phyloP scores from a whole-genome alignment of 2,888 invertebrate species.

The Andrena marginata region DNA sequence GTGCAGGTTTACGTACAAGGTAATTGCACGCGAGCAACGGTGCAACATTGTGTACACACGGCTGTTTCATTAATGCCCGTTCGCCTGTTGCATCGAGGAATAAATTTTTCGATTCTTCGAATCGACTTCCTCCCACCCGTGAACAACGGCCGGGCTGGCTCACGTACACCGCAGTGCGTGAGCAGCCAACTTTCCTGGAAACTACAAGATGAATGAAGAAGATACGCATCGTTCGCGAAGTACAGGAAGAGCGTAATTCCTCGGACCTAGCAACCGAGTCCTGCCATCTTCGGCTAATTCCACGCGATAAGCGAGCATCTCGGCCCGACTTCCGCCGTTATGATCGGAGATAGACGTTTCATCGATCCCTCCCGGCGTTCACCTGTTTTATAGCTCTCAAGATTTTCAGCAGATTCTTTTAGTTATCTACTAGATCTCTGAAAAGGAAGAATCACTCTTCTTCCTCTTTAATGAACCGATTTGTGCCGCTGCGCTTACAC shows the following conservation, averaged over 20 bases:
- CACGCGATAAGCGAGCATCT: slow-evolving; percentile 63
- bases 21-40: slow-evolving; percentile 27
- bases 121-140: slow-evolving; percentile 67
- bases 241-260: slow-evolving; percentile 81
- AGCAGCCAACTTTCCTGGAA: slow-evolving; percentile 79
- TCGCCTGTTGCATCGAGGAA: slow-evolving; percentile 38
- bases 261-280: slow-evolving; percentile 76
- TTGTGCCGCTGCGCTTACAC: no score
- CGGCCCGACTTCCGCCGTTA: slow-evolving; percentile 62
- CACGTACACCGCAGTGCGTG: slow-evolving; percentile 75
- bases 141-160: slow-evolving; percentile 41
- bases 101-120: slow-evolving; percentile 63
- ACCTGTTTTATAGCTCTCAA: not conserved
- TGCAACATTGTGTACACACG: slow-evolving; percentile 18
- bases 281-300: slow-evolving; percentile 67
- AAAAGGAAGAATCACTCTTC: no score
- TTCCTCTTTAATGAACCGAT: no score
- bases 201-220: slow-evolving; percentile 75
- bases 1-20: no score
- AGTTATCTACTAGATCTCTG: no score
- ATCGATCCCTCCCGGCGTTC: slow-evolving; percentile 7
- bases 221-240: slow-evolving; percentile 79
- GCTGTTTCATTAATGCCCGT: not conserved
- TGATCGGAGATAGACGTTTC: slow-evolving; percentile 50
- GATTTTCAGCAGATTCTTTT: not conserved